Base-by-base conservation (phyloP, 2,888 invertebrate species). In the Ornithoptera priamus region DNA sequence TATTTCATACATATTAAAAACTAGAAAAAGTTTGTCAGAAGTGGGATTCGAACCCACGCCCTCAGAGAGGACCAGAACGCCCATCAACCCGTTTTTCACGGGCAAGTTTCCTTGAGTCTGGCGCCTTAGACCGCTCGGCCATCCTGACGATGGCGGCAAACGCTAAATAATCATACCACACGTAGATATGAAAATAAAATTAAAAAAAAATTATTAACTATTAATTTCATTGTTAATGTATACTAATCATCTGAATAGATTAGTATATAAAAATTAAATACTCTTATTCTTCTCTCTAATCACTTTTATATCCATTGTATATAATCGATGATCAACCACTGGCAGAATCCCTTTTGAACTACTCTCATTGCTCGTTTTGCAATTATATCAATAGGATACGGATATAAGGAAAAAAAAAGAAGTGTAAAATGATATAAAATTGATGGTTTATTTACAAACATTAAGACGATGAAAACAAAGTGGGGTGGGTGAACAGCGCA, bases 41-140 rank as follows among this genome's bases (percentile, higher is more conserved):
- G 95, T 95, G 95, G 95, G 95, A 95, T 95, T 95, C 95, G 95
- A 95, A 95, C 95, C 95, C 95, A 95, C 95, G 95, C 95, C 95
- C 94, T 95, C 94, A 95, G 93, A 95, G 93, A 94, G 95, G 96
- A 96, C 96, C 96, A 92, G 91, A 92, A 92, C 85, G 88, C 80
- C 91, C 90, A 89, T 94, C 93, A 10, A 94, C 95, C 95, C 94
- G 95, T 94, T 93, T 93, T 94, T 1, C 95, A 95, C 80, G 85
- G 88, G 84, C 87, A 90, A 89, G 90, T 66, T 77, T 84, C 92
- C 92, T 92, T 91, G 92, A 92, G 92, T 92, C 92, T 92, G 92
- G 92, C 96, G 96, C 96, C 96, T 96, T 96, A 96, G 96, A 96
- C 96, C 96, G 95, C 96, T 96, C 95, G 95, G 95, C 95, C 95